A percentile compares a stretch with the other conserved stretches of the same genome.
phyloP scores from a whole-genome alignment of 2,113 vertebrate genomes.

The human region DNA sequence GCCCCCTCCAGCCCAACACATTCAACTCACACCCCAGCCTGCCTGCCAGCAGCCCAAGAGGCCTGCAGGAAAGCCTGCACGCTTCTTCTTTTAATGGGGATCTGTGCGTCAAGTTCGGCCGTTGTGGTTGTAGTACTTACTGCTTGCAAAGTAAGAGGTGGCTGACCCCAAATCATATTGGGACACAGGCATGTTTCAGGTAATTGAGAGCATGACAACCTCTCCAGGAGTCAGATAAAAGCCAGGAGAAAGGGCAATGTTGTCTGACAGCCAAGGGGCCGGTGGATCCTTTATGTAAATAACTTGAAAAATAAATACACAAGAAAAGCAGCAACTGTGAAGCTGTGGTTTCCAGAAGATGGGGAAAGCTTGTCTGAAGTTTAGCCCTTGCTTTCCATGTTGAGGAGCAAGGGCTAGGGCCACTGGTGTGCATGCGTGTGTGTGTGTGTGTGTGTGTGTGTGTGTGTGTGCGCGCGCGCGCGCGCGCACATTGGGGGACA shows the following conservation, averaged over 20 bases:
- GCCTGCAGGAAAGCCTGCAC: neutral
- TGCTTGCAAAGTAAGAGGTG: neutral
- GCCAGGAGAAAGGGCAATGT: neutral
- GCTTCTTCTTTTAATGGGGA: fast-evolving
- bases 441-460: neutral
- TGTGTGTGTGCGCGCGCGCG: neutral
- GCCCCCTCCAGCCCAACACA: neutral
- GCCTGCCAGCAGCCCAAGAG: neutral
- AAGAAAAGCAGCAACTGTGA: neutral
- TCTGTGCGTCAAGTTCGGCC: neutral
- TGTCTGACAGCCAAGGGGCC: neutral
- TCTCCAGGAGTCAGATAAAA: neutral
- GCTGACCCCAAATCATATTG: neutral
- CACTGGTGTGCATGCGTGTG: neutral
- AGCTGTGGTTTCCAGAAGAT: neutral
- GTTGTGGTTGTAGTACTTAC: fast-evolving
- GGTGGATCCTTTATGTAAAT: neutral
- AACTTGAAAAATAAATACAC: neutral
- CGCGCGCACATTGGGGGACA: neutral
- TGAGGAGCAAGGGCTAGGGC: neutral
- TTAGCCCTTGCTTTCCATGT: neutral
- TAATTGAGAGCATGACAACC: neutral
- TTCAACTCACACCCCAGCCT: fast-evolving
- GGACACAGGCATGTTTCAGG: neutral
- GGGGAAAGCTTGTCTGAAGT: neutral